Evolutionary conservation across 2,888 invertebrate species (phyloP).

Genomic region (Nephrotoma appendiculata): DNA sequence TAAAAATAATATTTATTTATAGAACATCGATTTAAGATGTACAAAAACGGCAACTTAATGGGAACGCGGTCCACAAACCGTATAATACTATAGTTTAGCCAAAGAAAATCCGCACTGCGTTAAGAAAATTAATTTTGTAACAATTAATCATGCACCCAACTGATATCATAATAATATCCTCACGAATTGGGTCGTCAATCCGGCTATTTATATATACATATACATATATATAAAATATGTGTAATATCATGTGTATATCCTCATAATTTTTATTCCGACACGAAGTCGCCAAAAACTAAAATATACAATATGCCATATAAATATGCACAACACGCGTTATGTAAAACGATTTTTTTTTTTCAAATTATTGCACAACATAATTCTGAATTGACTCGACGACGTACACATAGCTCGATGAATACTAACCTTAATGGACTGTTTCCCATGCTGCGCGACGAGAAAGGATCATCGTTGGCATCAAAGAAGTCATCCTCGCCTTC

Average conservation of each 20-base stretch:
- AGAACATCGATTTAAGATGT: no score
- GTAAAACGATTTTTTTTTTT: neutral
- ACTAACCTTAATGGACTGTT: slow-evolving; percentile 33
- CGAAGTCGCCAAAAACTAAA: neutral
- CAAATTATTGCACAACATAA: neutral
- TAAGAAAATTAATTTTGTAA: neutral
- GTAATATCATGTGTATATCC: neutral
- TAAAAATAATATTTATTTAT: neutral
- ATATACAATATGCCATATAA: neutral
- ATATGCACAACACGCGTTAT: neutral
- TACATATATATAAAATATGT: neutral
- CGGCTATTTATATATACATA: neutral
- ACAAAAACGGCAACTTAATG: neutral
- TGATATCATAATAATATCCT: neutral
- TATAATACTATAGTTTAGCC: neutral
- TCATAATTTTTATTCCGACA: neutral
- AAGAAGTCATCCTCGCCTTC: slow-evolving; percentile 92
- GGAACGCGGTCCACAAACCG: neutral
- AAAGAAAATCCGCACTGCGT: neutral
- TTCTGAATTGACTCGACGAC: neutral
- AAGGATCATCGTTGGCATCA: slow-evolving; percentile 71
- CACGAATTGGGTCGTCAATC: neutral
- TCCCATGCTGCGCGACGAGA: slow-evolving; percentile 31
- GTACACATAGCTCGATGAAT: neutral
- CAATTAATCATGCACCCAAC: neutral